Percentiles rank a stretch among this genome's conserved stretches.
phyloP scores from a whole-genome alignment of 2,113 vertebrate genomes.

The Albula goreensis region DNA sequence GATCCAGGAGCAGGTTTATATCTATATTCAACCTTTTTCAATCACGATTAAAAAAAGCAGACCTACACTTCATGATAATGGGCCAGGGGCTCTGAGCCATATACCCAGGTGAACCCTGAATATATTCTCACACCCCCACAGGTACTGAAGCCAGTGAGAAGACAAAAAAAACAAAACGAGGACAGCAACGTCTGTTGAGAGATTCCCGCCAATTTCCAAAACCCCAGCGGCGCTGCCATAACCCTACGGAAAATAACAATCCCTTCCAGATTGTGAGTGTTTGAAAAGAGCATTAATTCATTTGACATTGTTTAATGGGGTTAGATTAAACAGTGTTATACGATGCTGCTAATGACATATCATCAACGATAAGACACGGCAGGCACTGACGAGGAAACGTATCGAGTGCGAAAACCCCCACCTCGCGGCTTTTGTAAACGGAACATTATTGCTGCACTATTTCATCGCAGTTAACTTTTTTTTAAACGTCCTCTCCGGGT shows the following conservation, averaged over 20 bases:
- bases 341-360: neutral
- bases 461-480: constrained; percentile 26
- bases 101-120: neutral
- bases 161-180: neutral
- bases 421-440: neutral
- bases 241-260: neutral
- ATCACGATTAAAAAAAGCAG: too few relatives aligned
- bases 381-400: neutral
- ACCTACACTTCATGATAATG: too few relatives aligned
- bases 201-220: too few relatives aligned
- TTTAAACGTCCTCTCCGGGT: constrained; percentile 1
- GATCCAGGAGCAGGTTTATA: too few relatives aligned
- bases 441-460: neutral
- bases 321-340: neutral
- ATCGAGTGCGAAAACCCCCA: too few relatives aligned
- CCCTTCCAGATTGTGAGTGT: neutral
- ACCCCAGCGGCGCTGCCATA: neutral
- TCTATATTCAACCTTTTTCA: too few relatives aligned
- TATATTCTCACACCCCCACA: neutral
- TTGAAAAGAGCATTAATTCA: neutral
- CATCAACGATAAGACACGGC: constrained; percentile 4
- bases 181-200: too few relatives aligned
- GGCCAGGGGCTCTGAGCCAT: neutral
- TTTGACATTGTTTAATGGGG: constrained; percentile 12
- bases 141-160: constrained; percentile 8